Evolutionary conservation across 2,113 vertebrate species (phyloP), one percentile per base, ranked within the genome.

Genomic region (Columba janthina): DNA sequence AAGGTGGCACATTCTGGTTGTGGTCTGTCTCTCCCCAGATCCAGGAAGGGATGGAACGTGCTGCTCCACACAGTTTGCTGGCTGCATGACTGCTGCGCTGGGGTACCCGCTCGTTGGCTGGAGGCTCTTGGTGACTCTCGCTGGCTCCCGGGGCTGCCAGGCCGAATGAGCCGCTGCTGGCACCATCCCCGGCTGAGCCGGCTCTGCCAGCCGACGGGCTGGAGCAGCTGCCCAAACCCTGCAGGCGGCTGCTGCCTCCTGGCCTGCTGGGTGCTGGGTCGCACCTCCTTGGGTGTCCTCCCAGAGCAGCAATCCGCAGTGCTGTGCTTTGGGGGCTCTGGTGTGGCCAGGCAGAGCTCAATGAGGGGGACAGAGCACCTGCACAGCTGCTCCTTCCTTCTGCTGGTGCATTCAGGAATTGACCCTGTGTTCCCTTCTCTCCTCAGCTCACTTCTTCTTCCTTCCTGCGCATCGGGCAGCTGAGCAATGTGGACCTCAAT

Each of bases 401-500:
- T 26, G 21, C 53, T 10, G 20, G 32, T 1, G 3, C 25, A 0
- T n/a, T 48, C 3, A 7, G 12, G 8, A 50, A 3, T 5, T 88
- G 46, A 93, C 21, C 56, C 64, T 2, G 0, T 34, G 66, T 56
- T 96, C 76, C 96, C 65, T 89, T 97, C 64, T 94, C 25, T 90
- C 88, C 88, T 36, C 88, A 99, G 99, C 90, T 95, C 10, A 97
- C 99, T 54, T 97, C 96, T 53, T 96, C 98, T 7, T 86, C 96
- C 38, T 88, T 98, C 83, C 98, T 98, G 96, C 98, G 98, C 29
- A 97, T 99, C 1, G 98, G 99, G 92, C 99, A 98, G 95, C 98
- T 99, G 97, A 99, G 98, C 97, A 99, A 98, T 24, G 98, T 99
- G 98, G 99, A 99, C 96, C 98, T 99, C 93, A 98, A 99, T 0